Conservation (phyloP, 2,797 vertebrate genomes). For the Gallinago stenura region DNA sequence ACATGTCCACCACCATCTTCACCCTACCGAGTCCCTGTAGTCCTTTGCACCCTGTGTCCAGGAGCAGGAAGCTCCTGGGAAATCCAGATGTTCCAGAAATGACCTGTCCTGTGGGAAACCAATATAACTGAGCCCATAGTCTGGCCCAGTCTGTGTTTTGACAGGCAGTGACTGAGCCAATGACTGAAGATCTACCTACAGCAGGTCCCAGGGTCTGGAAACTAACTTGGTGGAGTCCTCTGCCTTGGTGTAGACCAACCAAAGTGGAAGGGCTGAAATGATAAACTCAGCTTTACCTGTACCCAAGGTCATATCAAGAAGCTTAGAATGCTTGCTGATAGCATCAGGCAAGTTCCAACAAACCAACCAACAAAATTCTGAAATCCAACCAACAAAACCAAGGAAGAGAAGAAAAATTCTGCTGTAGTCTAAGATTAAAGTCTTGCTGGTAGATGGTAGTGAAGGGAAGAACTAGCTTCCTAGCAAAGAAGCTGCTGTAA, state of each 20-base stretch:
- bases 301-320: not conserved
- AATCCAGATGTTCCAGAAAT: not conserved
- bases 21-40: fast-evolving
- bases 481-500: not conserved
- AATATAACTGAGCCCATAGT: not conserved
- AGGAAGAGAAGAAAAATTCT: not conserved
- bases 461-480: not conserved
- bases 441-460: not conserved
- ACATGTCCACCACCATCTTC: fast-evolving
- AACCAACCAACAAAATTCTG: not conserved
- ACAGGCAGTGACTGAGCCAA: fast-evolving
- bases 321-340: not conserved
- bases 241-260: not conserved
- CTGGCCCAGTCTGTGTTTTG: not conserved
- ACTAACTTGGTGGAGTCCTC: not conserved
- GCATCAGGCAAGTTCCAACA: not conserved
- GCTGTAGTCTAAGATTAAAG: not conserved
- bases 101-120: not conserved
- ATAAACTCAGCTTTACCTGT: not conserved
- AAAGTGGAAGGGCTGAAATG: not conserved
- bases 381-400: not conserved
- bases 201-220: not conserved
- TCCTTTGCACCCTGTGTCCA: not conserved
- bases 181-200: not conserved
- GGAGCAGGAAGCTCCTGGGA: not conserved